Evolutionary conservation across 1,140 invertebrate genomes (phyloP), one percentile per base, ranked within the genome.

Genomic region (Hermetia illucens): DNA sequence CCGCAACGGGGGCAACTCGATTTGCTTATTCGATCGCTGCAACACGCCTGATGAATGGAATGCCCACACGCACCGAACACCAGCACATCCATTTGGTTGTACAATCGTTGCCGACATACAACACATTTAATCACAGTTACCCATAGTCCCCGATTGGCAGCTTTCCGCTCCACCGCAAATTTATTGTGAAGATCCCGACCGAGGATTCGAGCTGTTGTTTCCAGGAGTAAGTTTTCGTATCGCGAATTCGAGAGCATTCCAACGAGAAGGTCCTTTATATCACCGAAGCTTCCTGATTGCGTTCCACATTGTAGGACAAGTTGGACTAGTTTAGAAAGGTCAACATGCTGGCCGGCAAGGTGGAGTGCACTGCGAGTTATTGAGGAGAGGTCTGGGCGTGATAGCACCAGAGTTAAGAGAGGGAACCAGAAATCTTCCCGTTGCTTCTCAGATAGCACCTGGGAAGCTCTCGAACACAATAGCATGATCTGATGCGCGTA

Each of bases 261-360:
- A 49, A 65, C 55, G 5, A 69, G 43, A 34, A 68, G 50, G 31
- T 53, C 51, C 44, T 64, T 68, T 32, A 69, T 58, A 50, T 69
- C 66, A 5, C 66, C 66, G 44, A 67, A 67, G 43, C 55, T 65
- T 30, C 62, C 62, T 1, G 62, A 61, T 12, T 55, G 47, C 33
- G 53, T 54, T 27, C 45, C 48, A 10, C 47, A 58, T 18, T 57
- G 52, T 52, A 61, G 55, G 5, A 69, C 61, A 4, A 68, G 44
- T 40, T 67, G 62, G 12, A 69, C 51, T 12, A 69, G 47, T 43
- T 67, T 66, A 9, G 63, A 48, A 16, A 66, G 52, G 38, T 64
- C 62, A 2, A 69, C 64, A 48, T 68, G 64, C n/a, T 61, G 64
- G n/a, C 65, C 65, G 9, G 66, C 65, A 18, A 62, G 57, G 44